Evolutionary conservation across 2,888 invertebrate genomes (phyloP).

Genomic region (Seladonia tumulorum): DNA sequence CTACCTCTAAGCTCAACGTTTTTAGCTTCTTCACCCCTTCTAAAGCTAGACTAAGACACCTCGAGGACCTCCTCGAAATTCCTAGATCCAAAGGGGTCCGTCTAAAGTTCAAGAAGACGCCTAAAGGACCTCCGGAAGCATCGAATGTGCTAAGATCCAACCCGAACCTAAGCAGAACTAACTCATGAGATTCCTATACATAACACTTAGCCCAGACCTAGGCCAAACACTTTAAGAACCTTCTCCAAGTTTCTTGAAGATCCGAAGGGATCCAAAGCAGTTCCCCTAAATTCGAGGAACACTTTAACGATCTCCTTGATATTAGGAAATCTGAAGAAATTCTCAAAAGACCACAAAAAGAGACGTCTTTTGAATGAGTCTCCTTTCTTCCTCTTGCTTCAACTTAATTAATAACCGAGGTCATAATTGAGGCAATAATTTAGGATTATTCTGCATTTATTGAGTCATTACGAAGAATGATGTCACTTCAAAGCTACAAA

Average conservation of each 20-base stretch:
- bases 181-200: background rate
- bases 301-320: background rate
- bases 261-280: background rate
- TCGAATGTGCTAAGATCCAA: background rate
- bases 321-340: background rate
- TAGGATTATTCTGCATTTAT: background rate
- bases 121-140: background rate
- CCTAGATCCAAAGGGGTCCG: background rate
- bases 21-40: background rate
- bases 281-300: background rate
- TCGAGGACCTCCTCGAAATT: background rate
- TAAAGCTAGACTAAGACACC: background rate
- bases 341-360: background rate
- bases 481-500: background rate
- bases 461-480: background rate
- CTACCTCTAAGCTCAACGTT: background rate
- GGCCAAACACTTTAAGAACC: background rate
- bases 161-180: background rate
- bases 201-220: background rate
- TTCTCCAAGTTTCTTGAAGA: background rate
- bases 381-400: background rate
- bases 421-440: too few relatives aligned
- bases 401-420: background rate
- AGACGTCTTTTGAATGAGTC: background rate
- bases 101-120: background rate